A percentile compares a stretch with the other conserved stretches of the same genome.
Conservation (phyloP, 2,113 vertebrate species). For the Prolemur simus region DNA sequence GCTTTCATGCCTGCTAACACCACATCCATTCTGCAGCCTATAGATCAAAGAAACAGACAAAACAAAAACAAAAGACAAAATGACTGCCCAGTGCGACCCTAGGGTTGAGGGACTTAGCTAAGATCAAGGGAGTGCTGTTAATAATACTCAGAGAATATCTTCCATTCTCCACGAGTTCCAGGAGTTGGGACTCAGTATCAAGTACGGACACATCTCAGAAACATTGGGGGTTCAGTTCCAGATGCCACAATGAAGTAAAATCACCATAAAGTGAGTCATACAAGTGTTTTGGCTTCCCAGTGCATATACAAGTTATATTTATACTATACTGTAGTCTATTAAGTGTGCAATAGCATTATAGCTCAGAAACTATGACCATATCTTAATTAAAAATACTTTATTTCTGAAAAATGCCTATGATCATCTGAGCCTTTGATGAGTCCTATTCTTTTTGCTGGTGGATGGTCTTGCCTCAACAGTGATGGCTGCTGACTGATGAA, state of each 20-base stretch:
- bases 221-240: background rate
- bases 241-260: background rate
- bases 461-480: too few relatives aligned
- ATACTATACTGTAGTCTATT: background rate
- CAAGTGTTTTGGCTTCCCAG: background rate
- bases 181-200: background rate
- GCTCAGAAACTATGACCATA: background rate
- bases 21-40: too few relatives aligned
- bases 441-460: background rate
- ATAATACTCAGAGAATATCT: background rate
- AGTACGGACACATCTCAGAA: background rate
- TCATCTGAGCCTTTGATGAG: background rate
- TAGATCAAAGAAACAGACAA: background rate
- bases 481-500: background rate
- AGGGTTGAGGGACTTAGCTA: background rate
- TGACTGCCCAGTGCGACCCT: background rate
- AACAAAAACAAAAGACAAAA: too few relatives aligned
- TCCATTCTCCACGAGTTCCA: background rate
- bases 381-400: background rate
- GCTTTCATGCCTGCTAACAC: too few relatives aligned
- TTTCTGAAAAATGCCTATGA: background rate
- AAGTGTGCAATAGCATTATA: background rate
- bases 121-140: background rate
- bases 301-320: background rate
- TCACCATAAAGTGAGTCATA: background rate